Evolutionary conservation across 2,113 vertebrate genomes (phyloP).

Genomic region (Kryptolebias marmoratus): DNA sequence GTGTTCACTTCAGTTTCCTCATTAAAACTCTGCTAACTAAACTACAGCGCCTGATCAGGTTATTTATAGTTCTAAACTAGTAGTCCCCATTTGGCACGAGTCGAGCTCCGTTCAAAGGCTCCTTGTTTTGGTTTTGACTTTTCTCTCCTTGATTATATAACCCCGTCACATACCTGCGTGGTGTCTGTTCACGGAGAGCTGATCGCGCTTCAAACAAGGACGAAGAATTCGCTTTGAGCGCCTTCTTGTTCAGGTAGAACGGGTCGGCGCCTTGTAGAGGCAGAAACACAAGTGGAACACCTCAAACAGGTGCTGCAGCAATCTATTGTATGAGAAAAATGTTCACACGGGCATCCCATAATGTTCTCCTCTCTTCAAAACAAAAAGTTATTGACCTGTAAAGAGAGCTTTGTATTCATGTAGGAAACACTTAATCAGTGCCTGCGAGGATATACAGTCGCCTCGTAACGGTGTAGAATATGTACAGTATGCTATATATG

Average conservation of each 20-base stretch:
- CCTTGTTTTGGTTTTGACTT: background rate
- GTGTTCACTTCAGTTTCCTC: too few relatives aligned
- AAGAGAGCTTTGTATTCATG: too few relatives aligned
- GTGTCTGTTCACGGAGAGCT: too few relatives aligned
- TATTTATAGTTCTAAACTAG: too few relatives aligned
- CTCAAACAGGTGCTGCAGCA: background rate
- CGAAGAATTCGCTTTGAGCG: too few relatives aligned
- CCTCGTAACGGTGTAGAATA: background rate
- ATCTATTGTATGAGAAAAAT: background rate
- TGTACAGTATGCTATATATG: slow-evolving; percentile 5
- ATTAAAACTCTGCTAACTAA: too few relatives aligned
- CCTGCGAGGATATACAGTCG: background rate
- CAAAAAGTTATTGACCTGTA: too few relatives aligned
- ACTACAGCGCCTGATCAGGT: too few relatives aligned
- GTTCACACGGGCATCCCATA: too few relatives aligned
- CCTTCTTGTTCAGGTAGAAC: background rate
- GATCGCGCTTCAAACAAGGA: too few relatives aligned
- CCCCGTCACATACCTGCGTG: too few relatives aligned
- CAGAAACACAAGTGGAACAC: background rate
- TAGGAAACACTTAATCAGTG: background rate
- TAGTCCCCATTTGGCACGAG: background rate
- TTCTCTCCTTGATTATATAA: background rate
- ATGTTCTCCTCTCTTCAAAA: too few relatives aligned
- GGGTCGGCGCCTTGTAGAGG: background rate
- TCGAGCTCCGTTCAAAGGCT: background rate